phyloP scores from a whole-genome alignment of 1,140 invertebrate genomes.

The Pogonomyrmex californicus region DNA sequence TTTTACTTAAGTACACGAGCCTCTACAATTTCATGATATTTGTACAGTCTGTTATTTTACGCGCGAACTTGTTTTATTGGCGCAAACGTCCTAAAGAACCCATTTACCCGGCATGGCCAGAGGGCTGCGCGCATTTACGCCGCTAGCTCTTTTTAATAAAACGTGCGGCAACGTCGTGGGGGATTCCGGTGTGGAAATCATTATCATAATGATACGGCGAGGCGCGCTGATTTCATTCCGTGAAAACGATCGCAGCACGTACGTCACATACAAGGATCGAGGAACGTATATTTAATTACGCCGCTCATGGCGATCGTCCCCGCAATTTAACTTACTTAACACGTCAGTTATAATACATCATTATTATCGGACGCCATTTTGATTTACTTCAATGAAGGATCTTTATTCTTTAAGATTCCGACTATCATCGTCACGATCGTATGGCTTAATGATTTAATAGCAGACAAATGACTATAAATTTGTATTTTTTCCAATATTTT shows the following conservation, averaged over 20 bases:
- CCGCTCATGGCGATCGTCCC: constrained; percentile 46
- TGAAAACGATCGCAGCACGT: constrained; percentile 29
- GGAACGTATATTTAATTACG: constrained; percentile 49
- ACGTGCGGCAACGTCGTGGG: not conserved
- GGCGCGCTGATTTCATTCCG: constrained; percentile 31
- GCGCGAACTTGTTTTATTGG: constrained; percentile 14
- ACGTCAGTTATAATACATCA: constrained; percentile 32
- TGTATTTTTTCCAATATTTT: constrained; percentile 11
- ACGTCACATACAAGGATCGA: not conserved
- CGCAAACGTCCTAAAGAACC: not conserved
- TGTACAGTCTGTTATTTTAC: constrained; percentile 36
- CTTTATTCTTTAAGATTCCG: constrained; percentile 40
- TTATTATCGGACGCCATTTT: constrained; percentile 39
- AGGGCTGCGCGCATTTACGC: not conserved
- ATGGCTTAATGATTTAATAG: constrained; percentile 35
- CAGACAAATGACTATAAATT: not conserved
- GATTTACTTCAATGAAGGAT: constrained; percentile 16
- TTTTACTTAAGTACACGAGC: constrained; percentile 20
- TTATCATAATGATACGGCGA: constrained; percentile 57
- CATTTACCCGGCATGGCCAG: constrained; percentile 6
- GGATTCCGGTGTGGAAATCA: constrained; percentile 33
- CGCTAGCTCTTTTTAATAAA: constrained; percentile 52
- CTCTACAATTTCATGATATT: constrained; percentile 40
- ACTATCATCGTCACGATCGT: not conserved
- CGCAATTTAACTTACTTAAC: not conserved